Percentiles rank a stretch among this genome's conserved stretches.
phyloP scores from a whole-genome alignment of 2,797 vertebrate species.

The Synanceia verrucosa region DNA sequence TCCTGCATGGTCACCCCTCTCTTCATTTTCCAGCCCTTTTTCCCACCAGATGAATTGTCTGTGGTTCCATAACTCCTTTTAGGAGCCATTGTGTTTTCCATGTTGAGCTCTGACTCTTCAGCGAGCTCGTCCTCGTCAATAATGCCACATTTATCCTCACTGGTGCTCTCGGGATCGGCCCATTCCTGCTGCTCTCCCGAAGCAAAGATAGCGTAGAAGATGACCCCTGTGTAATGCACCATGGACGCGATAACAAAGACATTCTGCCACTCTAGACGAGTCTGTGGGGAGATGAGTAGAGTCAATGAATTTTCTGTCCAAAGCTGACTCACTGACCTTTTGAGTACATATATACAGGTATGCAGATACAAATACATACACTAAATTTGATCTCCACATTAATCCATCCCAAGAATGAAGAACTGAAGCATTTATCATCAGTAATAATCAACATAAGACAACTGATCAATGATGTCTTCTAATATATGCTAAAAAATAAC shows the following conservation, averaged over 20 bases:
- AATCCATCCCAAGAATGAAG: too few species aligned
- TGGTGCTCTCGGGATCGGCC: constrained; percentile 93
- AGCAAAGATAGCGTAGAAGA: constrained; percentile 98
- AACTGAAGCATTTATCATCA: neutral
- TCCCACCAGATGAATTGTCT: constrained; percentile 82
- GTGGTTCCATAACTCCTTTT: constrained; percentile 91
- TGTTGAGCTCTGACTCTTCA: constrained; percentile 90
- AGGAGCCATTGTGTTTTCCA: constrained; percentile 77
- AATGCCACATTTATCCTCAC: constrained; percentile 94
- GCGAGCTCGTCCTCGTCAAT: constrained; percentile 94
- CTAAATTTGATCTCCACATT: too few species aligned
- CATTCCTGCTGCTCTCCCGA: constrained; percentile 98
- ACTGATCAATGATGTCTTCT: neutral
- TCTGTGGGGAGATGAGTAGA: constrained; percentile 79
- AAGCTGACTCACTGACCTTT: constrained; percentile 16
- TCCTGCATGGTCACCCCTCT: constrained; percentile 82
- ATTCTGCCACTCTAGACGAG: constrained; percentile 97
- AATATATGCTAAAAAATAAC: neutral
- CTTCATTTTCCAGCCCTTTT: constrained; percentile 84
- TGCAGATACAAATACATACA: too few species aligned
- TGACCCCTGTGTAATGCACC: constrained; percentile 95
- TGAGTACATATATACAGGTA: neutral
- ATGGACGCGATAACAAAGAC: constrained; percentile 96
- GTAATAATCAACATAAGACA: neutral
- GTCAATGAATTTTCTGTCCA: constrained; percentile 29